A percentile compares a stretch with the other conserved stretches of the same genome.
phyloP scores from a whole-genome alignment of 1,140 invertebrate species.

The Gryon sp. region DNA sequence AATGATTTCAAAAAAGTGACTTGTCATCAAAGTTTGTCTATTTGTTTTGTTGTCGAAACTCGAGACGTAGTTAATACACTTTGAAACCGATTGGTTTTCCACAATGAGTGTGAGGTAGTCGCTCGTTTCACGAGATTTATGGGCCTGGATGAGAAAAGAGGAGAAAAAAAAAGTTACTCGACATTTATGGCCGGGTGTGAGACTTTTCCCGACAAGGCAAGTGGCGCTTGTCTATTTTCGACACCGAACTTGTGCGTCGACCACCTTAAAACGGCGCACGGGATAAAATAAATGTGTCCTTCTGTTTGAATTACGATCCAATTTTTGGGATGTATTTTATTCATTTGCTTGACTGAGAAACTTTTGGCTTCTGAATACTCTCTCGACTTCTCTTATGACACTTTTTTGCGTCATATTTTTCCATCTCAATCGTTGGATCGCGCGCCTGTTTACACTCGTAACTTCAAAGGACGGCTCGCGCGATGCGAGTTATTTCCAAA shows the following conservation, averaged over 20 bases:
- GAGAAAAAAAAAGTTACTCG: constrained; percentile 57
- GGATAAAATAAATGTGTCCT: constrained; percentile 77
- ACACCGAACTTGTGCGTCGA: constrained; percentile 53
- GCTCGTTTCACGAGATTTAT: constrained; percentile 74
- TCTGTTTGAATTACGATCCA: constrained; percentile 74
- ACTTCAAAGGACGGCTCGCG: constrained; percentile 67
- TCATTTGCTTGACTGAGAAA: no score
- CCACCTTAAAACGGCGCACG: constrained; percentile 50
- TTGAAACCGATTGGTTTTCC: constrained; percentile 17
- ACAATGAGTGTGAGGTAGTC: constrained; percentile 14
- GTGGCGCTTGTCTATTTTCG: constrained; percentile 74
- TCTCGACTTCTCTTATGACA: constrained; percentile 6
- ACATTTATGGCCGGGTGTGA: constrained; percentile 50
- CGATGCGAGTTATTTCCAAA: constrained; percentile 55
- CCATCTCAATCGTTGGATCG: constrained; percentile 64
- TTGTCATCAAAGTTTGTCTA: constrained; percentile 12
- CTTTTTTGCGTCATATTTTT: constrained; percentile 53
- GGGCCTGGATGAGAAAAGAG: constrained; percentile 41
- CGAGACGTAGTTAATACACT: not conserved
- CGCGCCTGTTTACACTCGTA: constrained; percentile 77
- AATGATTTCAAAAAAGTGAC: not conserved
- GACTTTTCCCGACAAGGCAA: constrained; percentile 54
- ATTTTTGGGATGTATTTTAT: constrained; percentile 25
- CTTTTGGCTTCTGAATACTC: no score
- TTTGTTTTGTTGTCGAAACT: constrained; percentile 25